Conservation (phyloP, 2,113 vertebrate genomes). For the Mormoops blainvillei region DNA sequence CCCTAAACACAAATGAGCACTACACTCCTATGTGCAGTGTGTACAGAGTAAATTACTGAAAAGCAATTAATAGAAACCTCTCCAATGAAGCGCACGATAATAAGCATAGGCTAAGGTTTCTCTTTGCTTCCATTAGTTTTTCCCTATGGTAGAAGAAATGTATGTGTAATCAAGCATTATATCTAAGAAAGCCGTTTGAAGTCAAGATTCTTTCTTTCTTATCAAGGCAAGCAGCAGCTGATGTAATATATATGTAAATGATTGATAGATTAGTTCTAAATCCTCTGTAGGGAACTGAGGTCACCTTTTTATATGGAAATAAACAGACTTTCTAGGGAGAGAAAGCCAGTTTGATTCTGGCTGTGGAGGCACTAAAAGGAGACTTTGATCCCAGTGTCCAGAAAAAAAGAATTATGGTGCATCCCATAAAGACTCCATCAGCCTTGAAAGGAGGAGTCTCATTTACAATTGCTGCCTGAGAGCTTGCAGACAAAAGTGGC, state of each 20-base stretch:
- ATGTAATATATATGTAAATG: neutral
- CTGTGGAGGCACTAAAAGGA: constrained; percentile 30
- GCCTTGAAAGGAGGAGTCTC: neutral
- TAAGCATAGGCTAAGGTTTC: neutral
- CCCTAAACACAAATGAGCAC: neutral
- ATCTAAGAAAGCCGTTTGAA: neutral
- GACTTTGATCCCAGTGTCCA: neutral
- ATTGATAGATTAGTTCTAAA: constrained; percentile 30
- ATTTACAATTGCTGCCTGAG: constrained; percentile 6
- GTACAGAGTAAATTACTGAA: neutral
- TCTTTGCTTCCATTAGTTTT: neutral
- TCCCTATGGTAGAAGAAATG: neutral
- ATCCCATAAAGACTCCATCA: neutral
- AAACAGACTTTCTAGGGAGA: neutral
- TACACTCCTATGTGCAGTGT: neutral
- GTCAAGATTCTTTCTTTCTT: constrained; percentile 40
- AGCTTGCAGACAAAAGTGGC: neutral
- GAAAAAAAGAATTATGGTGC: neutral
- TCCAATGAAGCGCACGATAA: neutral
- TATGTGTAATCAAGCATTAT: neutral
- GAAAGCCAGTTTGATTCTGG: neutral
- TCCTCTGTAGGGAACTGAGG: neutral
- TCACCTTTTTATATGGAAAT: constrained; percentile 39
- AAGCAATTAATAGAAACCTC: neutral
- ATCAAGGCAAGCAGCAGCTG: neutral